Evolutionary conservation across 2,113 vertebrate genomes (phyloP), one percentile per base, ranked within the genome.

Genomic region (Alethe diademata): DNA sequence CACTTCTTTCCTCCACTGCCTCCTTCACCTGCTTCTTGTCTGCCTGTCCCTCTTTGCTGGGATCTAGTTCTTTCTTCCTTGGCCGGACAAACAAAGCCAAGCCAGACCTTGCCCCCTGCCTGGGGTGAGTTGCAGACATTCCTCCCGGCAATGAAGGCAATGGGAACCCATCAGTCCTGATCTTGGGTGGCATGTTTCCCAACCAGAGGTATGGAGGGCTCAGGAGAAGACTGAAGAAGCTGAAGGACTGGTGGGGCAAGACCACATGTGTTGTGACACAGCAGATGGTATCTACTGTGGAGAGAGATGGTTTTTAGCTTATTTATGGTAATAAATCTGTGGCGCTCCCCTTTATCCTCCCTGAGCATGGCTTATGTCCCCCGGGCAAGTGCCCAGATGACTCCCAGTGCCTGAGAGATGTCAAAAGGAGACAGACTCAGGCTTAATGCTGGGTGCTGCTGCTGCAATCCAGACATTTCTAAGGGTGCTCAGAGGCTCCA

Each of bases 201-300:
- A 97, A 97, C 38, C 88, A 84, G 79, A 92, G 69, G 78, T 81
- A 93, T 60, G 73, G 93, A 96, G 70, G 78, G 79, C 94, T 78
- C 54, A 31, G 88, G 33, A 94, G 83, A 92, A 94, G 40, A 56
- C 60, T 71, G 72, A 56, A 88, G 86, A 94, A 94, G 90, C 94
- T 70, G 94, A 92, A 80, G 94, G 88, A 95, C 51, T 0, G 57
- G 86, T 97, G 91, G 38, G 60, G 47, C 91, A 94, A 95, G 94
- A 84, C 86, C 88, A 92, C 75, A 54, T 58, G 43, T 70, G 56
- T 97, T 97, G 95, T 95, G 95, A 96, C 96, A 95, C 29, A 71
- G 50, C 38, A 95, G 94, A 97, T 96, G 38, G 11, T 94, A 95
- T 96, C 95, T 95, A 18, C 36, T 8, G 29, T 51, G 43, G 48